Conservation (phyloP, 2,888 invertebrate species). For the Meteorus colon region DNA sequence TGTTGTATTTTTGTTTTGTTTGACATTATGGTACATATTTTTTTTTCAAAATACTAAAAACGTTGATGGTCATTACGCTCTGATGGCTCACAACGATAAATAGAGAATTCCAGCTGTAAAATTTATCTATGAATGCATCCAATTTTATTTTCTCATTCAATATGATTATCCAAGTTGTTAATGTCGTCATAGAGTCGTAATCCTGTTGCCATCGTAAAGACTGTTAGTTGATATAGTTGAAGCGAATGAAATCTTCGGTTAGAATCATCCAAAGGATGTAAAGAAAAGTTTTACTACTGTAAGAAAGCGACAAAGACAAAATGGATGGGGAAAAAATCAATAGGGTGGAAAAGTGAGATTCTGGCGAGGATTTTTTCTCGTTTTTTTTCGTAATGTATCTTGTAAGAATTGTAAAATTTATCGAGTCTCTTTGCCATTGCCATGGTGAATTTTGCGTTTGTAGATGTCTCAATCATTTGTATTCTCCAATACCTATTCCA, state of each 20-base stretch:
- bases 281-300: not conserved
- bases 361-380: no score
- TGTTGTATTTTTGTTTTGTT: no score
- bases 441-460: no score
- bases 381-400: no score
- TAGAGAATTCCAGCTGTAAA: not conserved
- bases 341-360: no score
- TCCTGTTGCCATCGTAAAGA: not conserved
- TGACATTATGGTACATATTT: not conserved
- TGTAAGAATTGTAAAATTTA: no score
- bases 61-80: not conserved
- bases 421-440: no score
- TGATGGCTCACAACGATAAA: not conserved
- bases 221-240: not conserved
- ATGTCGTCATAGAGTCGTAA: not conserved
- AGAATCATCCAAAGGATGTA: not conserved
- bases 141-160: constrained; percentile 3
- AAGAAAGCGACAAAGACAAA: no score
- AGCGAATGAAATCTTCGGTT: constrained; percentile 1
- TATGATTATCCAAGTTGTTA: not conserved
- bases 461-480: no score
- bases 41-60: not conserved
- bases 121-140: not conserved
- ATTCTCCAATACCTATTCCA: no score
- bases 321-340: no score